phyloP scores from a whole-genome alignment of 1,140 invertebrate genomes.

The Neodiprion pinetum region DNA sequence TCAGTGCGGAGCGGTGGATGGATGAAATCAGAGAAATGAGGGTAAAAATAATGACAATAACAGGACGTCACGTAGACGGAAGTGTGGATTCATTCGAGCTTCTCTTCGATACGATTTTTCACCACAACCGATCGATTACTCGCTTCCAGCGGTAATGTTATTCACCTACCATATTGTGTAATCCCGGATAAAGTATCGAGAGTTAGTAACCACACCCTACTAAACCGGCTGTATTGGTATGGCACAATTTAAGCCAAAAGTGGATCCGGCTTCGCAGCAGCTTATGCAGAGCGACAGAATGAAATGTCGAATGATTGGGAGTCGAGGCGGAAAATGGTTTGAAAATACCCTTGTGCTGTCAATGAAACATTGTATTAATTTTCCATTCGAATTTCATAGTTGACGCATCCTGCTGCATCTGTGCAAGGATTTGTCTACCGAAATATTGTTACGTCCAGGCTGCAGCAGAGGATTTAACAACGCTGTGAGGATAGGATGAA shows the following conservation, averaged over 20 bases:
- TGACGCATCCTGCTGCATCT: not conserved
- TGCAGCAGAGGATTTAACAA: not conserved
- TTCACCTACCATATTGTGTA: not conserved
- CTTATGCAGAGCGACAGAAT: not conserved
- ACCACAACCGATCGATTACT: not conserved
- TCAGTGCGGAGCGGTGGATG: not conserved
- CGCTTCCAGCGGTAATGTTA: not conserved
- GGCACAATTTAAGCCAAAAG: constrained; percentile 2
- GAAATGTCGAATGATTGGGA: not conserved
- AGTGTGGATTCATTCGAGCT: not conserved
- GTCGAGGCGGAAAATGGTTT: not conserved
- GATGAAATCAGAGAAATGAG: no score
- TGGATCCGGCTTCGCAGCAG: not conserved
- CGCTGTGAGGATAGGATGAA: not conserved
- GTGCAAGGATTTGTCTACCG: not conserved
- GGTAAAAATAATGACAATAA: not conserved
- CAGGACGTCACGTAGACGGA: not conserved
- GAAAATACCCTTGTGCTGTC: no score
- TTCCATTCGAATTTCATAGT: no score
- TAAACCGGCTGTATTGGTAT: constrained; percentile 11
- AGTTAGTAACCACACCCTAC: constrained; percentile 9
- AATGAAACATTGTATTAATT: no score
- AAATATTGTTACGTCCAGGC: not conserved
- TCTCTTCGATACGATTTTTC: constrained; percentile 3
- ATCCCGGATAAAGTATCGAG: constrained; percentile 8